Base-by-base conservation (phyloP, 2,113 vertebrate genomes). In the rat (Rattus norvegicus) region DNA sequence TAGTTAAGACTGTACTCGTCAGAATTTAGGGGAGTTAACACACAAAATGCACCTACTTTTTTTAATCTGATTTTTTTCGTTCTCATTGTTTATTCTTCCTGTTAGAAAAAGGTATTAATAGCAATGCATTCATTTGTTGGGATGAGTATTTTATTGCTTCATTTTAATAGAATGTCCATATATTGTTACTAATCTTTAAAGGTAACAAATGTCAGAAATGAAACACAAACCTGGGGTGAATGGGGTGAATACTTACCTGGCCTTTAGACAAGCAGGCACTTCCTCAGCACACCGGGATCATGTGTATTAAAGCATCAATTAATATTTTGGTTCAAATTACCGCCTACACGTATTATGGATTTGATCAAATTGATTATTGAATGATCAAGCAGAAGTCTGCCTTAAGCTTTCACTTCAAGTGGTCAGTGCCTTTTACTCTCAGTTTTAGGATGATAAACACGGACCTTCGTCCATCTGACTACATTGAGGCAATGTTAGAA, bases 251-350 rank as follows among this genome's bases (percentile, higher is more conserved):
- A 94, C 47, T 94, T 63, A 77, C 36, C 54, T 87, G 87, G 67
- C 92, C 65, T 97, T 77, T 77, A 93, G 79, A 88, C 54, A 93
- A 13, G 17, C 52, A 92, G 69, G 61, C 20, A 85, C 43, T 94
- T 90, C 65, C 75, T 54, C 49, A 59, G 85, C 36, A 39, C 84
- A 93, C 70, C 28, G 56, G 91, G 39, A 20, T 81, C 63, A 72
- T 76, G 43, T 54, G 72, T 73, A 30, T 36, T 87, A 93, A 76
- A 91, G 67, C 22, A 92, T 56, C 65, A 65, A 24, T 63, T 89
- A 33, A 81, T 95, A 72, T 73, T 95, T 91, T 69, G 30, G 14
- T n/a, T 96, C 85, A 76, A 88, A 75, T 91, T 94, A 88, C 85
- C 54, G 92, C 72, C 70, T 73, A 49, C 76, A 84, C 88, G 39